Evolutionary conservation across 2,113 vertebrate species (phyloP).

Genomic region (Pithys albifrons): DNA sequence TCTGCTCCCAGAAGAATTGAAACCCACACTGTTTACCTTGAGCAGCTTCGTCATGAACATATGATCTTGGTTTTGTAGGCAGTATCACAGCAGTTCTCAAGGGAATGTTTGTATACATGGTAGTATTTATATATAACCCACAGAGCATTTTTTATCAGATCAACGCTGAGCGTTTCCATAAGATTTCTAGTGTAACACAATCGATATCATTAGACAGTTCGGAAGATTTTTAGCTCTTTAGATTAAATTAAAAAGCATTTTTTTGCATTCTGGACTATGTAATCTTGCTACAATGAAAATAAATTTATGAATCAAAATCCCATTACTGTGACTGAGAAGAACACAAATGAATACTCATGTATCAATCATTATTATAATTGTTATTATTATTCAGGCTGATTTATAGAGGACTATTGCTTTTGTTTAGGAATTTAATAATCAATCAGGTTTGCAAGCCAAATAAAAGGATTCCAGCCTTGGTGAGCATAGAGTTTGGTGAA

Average conservation of each 20-base stretch:
- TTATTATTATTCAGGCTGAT: conserved; percentile 35
- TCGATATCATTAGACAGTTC: neutral
- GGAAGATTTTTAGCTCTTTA: neutral
- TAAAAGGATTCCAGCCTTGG: neutral
- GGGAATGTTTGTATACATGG: conserved; percentile 31
- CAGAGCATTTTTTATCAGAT: conserved; percentile 29
- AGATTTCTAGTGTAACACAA: neutral
- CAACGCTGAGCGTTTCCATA: neutral
- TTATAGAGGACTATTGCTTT: conserved; percentile 16
- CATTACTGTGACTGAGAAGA: conserved; percentile 8
- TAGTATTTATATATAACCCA: conserved; percentile 22
- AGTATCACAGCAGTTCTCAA: conserved; percentile 23
- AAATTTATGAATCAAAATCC: conserved; percentile 16
- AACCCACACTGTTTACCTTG: conserved; percentile 6
- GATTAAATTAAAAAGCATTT: neutral
- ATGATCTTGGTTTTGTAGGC: neutral
- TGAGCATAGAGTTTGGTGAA: neutral
- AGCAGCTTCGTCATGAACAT: neutral
- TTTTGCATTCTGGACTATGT: neutral
- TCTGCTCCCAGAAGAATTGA: neutral
- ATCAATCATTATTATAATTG: conserved; percentile 48
- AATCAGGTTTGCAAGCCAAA: neutral
- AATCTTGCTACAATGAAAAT: neutral
- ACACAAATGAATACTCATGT: conserved; percentile 19
- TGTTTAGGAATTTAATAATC: conserved; percentile 16